Percentiles rank a stretch among this genome's conserved stretches.
Conservation (phyloP, 2,113 vertebrate species). For the Ovis aries region ARS-UI_Ramb_v3.0 NC_056067.1:3220501-3221000, state of each 20-base stretch:
- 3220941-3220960: neutral
- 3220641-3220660: neutral
- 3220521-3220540: neutral
- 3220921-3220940: neutral
- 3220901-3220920: neutral
- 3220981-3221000: neutral
- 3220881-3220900: neutral
- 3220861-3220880: rapidly evolving
- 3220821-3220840: neutral
- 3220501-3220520: neutral
- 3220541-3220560: neutral
- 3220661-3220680: no score
- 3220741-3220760: no score
- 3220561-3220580: neutral
- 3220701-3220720: no score
- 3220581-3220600: neutral
- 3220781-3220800: neutral
- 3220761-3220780: neutral
- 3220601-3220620: neutral
- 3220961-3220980: neutral
- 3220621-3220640: neutral
- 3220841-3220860: neutral
- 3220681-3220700: no score
- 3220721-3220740: no score
- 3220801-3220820: neutral